Evolutionary conservation across 2,113 vertebrate genomes (phyloP).

Genomic region (Microcebus tavaratra): DNA sequence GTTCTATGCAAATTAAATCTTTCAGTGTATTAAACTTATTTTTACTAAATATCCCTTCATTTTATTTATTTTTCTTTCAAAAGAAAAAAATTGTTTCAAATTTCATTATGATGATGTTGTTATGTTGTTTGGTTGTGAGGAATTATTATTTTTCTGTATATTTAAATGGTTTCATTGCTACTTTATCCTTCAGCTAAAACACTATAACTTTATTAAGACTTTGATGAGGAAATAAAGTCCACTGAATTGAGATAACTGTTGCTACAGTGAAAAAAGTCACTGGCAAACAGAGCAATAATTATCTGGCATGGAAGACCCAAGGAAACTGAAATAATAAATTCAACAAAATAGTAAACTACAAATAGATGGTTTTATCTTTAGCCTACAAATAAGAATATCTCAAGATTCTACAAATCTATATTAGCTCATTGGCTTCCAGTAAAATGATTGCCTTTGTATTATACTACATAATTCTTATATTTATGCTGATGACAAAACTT

Average conservation of each 20-base stretch:
- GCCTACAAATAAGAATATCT: not conserved
- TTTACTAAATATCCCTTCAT: not conserved
- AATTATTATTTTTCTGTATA: not conserved
- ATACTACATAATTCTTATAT: not conserved
- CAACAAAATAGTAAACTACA: not conserved
- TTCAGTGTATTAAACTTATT: not conserved
- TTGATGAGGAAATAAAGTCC: conserved; percentile 16
- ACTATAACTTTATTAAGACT: not conserved
- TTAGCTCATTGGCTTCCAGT: not conserved
- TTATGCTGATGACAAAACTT: conserved; percentile 32
- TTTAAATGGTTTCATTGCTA: not conserved
- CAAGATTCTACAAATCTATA: conserved; percentile 27
- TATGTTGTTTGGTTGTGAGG: not conserved
- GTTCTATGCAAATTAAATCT: not conserved
- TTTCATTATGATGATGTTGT: not conserved
- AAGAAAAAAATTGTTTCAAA: not conserved
- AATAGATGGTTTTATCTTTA: conserved; percentile 28
- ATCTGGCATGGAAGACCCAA: not conserved
- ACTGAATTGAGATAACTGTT: not conserved
- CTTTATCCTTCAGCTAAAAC: conserved; percentile 26
- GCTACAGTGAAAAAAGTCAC: not conserved
- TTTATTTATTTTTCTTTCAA: not conserved
- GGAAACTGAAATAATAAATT: conserved; percentile 8
- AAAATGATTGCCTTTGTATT: conserved; percentile 44
- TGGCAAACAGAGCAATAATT: not conserved